Evolutionary conservation across 2,888 invertebrate genomes (phyloP), one percentile per base, ranked within the genome.

Genomic region (Xestia c-nigrum): DNA sequence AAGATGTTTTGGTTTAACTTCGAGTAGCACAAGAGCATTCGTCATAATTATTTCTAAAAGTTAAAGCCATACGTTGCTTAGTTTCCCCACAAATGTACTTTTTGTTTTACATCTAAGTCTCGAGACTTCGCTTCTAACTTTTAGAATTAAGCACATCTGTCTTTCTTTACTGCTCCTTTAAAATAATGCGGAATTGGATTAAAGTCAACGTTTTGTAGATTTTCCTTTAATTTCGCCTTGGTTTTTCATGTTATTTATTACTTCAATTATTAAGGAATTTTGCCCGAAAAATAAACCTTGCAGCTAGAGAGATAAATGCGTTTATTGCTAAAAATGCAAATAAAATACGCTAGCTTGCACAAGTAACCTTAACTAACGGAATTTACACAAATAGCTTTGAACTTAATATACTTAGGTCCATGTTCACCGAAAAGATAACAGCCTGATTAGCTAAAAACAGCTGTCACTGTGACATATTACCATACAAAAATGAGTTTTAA

Each of bases 131-230:
- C 38, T 83, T 31, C 46, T 67, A 76, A 76, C 66, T 83, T 80
- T 72, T 31, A 70, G 38, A 76, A 80, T 67, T 57, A 80, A 73
- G 55, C 57, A 73, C 80, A 84, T 83, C 80, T 73, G 72, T 83
- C 80, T 76, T 38, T 66, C 72, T 76, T 72, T 79, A 61, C 55
- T 14, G 14, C 52, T 71, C 21, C 50, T 47, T 63, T 46, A 19
- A 73, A 72, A 63, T 79, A 74, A 71, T 59, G 46, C 61, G n/a
- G 63, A 66, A 72, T 75, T 75, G 24, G 74, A 75, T 75, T 83
- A 70, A 76, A 76, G 59, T 24, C 67, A 59, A 47, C 67, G 31
- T 21, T 67, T 80, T 57, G 21, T 38, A 73, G 38, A 47, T 70
- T 52, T 59, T 47, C 2, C 47, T 59, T 50, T 55, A 52, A 68